Conservation (phyloP, 2,888 invertebrate genomes). For the Nasonovia ribisnigri region DNA sequence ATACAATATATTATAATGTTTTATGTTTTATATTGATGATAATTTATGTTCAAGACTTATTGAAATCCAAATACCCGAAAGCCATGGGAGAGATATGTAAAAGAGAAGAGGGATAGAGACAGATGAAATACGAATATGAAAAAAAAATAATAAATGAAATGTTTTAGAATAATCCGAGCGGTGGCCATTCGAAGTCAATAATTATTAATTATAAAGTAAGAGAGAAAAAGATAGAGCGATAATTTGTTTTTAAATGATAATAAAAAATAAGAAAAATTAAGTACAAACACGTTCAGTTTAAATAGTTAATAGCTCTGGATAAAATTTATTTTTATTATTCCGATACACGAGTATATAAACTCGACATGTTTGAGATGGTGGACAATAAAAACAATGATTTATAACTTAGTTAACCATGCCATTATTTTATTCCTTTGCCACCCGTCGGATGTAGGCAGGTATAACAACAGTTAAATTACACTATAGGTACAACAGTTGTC, state of each 20-base stretch:
- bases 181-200: constrained; percentile 8
- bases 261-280: neutral
- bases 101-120: neutral
- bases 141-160: neutral
- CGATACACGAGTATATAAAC: constrained; percentile 27
- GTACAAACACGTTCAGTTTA: neutral
- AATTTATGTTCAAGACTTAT: constrained; percentile 62
- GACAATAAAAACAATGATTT: constrained; percentile 43
- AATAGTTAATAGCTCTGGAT: neutral
- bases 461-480: neutral
- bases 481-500: constrained; percentile 1
- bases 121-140: neutral
- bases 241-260: constrained; percentile 36
- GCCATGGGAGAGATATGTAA: neutral
- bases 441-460: neutral
- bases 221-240: neutral
- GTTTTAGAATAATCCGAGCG: neutral
- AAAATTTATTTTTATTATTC: constrained; percentile 44
- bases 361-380: constrained; percentile 6
- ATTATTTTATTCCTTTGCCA: constrained; percentile 12
- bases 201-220: neutral
- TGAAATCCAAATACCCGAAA: constrained; percentile 53
- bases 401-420: neutral
- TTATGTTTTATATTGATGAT: constrained; percentile 42
- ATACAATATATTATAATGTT: neutral